Evolutionary conservation across 2,797 vertebrate species (phyloP).

Genomic region (Knipowitschia caucasica): DNA sequence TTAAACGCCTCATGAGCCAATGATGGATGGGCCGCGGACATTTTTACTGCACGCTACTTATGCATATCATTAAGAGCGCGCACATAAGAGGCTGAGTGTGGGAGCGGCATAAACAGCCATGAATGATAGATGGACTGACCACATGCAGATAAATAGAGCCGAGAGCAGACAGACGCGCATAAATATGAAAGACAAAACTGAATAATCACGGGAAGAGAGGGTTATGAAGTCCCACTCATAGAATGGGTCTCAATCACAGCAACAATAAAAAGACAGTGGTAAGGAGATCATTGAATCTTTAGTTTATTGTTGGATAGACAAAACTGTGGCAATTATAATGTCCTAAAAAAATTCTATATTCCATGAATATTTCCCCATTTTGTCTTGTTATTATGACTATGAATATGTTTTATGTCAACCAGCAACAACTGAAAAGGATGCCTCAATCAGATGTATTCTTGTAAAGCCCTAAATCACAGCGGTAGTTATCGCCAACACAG

Average conservation of each 20-base stretch:
- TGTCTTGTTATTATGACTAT: too few relatives aligned
- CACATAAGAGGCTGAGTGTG: conserved; percentile 40
- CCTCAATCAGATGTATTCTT: too few relatives aligned
- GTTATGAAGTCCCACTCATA: conserved; percentile 33
- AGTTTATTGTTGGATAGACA: too few relatives aligned
- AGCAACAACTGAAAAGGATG: too few relatives aligned
- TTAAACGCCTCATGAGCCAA: conserved; percentile 49
- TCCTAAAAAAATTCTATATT: too few relatives aligned
- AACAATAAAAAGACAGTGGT: conserved; percentile 25
- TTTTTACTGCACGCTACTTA: conserved; percentile 46
- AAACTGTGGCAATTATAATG: too few relatives aligned
- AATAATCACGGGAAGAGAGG: conserved; percentile 27
- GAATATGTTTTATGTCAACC: too few relatives aligned
- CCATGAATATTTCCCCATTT: too few relatives aligned
- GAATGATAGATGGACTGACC: conserved; percentile 50
- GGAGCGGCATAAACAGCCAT: conserved; percentile 48
- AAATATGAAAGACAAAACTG: conserved; percentile 37
- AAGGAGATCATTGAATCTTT: neutral
- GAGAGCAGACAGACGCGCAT: conserved; percentile 22
- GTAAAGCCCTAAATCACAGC: too few relatives aligned
- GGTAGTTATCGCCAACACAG: too few relatives aligned
- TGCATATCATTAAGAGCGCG: conserved; percentile 52
- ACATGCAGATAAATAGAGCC: conserved; percentile 37
- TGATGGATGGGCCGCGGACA: conserved; percentile 56
- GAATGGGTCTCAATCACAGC: conserved; percentile 13